Percentiles rank a stretch among this genome's conserved stretches.
phyloP scores from a whole-genome alignment of 2,797 vertebrate species.

The Eulemur mongoz region DNA sequence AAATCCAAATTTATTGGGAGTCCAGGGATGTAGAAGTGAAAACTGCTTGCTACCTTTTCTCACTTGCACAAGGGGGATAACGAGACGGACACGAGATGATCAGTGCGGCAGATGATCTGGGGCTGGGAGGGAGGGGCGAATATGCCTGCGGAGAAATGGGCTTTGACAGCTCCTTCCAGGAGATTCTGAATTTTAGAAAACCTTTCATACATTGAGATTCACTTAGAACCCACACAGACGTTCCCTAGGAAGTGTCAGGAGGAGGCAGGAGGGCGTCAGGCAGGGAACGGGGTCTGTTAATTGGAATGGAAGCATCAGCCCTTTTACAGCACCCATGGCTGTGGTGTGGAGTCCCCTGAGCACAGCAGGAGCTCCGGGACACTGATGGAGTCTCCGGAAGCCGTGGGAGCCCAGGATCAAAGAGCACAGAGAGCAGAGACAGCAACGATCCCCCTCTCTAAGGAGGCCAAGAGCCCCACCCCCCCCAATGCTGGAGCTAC shows the following conservation, averaged over 20 bases:
- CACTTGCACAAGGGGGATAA: not conserved
- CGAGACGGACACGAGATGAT: not conserved
- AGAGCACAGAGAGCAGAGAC: not conserved
- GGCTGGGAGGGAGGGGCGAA: not conserved
- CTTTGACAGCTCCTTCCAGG: not conserved
- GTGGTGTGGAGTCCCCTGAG: not conserved
- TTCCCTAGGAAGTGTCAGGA: conserved; percentile 71
- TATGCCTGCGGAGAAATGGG: not conserved
- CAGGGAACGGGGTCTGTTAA: conserved; percentile 74
- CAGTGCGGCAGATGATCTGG: not conserved
- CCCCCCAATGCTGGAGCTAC: not conserved
- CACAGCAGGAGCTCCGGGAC: not conserved
- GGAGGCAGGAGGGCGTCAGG: conserved; percentile 73
- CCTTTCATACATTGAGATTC: not conserved
- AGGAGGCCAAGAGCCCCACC: not conserved
- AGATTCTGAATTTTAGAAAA: not conserved
- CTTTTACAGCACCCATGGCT: conserved; percentile 84
- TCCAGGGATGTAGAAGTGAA: not conserved
- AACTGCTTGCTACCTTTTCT: not conserved
- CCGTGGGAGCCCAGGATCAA: fast-evolving
- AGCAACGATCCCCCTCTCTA: not conserved
- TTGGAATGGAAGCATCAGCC: conserved; percentile 82
- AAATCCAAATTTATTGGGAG: not conserved
- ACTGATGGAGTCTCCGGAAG: not conserved
- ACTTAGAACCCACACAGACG: not conserved